These are phyloP conservation scores for Oreochromis niloticus DNA, from an alignment of 2,113 vertebrate species.

Conservation along the genomic window DNA sequence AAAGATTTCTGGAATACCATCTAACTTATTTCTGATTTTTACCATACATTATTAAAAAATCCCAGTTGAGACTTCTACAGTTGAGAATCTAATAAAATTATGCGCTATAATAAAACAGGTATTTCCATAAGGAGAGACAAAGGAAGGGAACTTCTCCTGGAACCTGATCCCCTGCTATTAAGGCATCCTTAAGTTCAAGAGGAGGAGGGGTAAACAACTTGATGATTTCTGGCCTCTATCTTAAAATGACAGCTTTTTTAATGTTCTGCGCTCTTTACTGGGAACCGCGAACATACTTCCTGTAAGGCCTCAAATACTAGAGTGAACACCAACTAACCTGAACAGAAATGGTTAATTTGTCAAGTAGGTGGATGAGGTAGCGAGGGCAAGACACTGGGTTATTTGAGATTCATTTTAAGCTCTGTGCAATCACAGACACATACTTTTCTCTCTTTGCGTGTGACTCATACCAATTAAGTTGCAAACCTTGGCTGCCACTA, in stretches of 20 bases:
- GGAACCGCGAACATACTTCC: neutral
- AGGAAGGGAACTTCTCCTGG: neutral
- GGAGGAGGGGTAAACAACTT: neutral
- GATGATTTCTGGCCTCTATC: neutral
- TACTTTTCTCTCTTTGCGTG: neutral
- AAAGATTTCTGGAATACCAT: neutral
- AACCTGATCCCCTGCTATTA: neutral
- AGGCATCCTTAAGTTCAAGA: neutral
- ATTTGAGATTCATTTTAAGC: constrained; percentile 41
- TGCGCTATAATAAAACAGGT: neutral
- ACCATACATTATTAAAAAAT: neutral
- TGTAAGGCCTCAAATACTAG: constrained; percentile 3
- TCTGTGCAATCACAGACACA: constrained; percentile 10
- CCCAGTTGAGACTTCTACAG: neutral
- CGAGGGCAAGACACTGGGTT: constrained; percentile 14
- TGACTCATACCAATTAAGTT: constrained; percentile 47
- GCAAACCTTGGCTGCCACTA: constrained; percentile 47
- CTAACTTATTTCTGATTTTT: neutral
- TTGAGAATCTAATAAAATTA: neutral
- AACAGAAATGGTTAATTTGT: constrained; percentile 23
- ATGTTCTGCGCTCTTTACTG: constrained; percentile 5
- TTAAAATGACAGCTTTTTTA: constrained; percentile 3
- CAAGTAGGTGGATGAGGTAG: constrained; percentile 4
- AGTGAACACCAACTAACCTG: constrained; percentile 39
- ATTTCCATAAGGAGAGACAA: neutral